These are phyloP conservation scores for Hippoglossus hippoglossus DNA, from an alignment of 2,797 vertebrate genomes.

Conservation along the genomic window DNA sequence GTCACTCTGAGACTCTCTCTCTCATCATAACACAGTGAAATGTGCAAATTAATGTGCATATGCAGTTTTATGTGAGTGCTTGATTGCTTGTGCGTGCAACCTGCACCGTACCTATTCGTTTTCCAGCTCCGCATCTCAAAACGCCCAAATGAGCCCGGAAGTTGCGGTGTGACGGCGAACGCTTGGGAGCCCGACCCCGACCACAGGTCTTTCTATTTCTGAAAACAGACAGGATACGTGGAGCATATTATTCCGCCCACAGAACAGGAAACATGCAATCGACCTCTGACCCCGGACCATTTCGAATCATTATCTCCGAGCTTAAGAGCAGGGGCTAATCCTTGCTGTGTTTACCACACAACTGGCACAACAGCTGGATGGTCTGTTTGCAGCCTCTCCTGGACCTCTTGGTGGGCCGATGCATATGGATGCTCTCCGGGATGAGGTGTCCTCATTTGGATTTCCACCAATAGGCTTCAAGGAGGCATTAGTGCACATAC, in stretches of 20 bases:
- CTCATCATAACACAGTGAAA: constrained; percentile 5
- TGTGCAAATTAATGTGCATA: neutral
- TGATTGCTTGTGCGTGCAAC: constrained; percentile 6
- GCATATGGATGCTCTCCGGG: constrained; percentile 57
- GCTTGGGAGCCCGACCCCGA: constrained; percentile 13
- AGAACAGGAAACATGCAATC: constrained; percentile 55
- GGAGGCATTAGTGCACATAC: constrained; percentile 47
- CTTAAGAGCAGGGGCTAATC: constrained; percentile 75
- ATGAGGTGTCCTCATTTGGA: constrained; percentile 64
- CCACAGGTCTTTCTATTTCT: constrained; percentile 52
- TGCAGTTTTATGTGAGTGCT: neutral
- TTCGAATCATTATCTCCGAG: constrained; percentile 72
- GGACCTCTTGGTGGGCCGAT: constrained; percentile 34
- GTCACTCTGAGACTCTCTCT: constrained; percentile 1
- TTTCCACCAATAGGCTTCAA: constrained; percentile 53
- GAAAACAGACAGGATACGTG: constrained; percentile 47
- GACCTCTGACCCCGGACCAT: constrained; percentile 63
- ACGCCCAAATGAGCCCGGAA: neutral
- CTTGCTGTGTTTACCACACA: constrained; percentile 70
- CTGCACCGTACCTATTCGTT: constrained; percentile 12
- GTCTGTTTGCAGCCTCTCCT: constrained; percentile 52
- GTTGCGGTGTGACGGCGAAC: constrained; percentile 32
- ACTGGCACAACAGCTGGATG: constrained; percentile 78
- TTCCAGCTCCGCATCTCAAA: constrained; percentile 26
- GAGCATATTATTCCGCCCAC: constrained; percentile 48